Conservation (phyloP, 1,140 invertebrate genomes). For the Trypoxylus dichotomus region DNA sequence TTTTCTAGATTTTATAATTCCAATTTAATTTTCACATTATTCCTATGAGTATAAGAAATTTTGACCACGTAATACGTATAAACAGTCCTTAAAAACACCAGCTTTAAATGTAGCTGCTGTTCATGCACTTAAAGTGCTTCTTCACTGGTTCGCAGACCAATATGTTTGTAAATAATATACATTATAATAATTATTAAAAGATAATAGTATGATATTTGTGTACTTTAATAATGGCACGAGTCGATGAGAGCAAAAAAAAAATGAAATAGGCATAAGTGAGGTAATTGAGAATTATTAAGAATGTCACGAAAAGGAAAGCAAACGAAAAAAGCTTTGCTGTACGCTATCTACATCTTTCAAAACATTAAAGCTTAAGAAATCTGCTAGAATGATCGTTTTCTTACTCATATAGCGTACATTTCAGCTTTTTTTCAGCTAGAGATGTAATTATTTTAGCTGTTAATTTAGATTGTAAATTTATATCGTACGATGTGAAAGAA, state of each 20-base stretch:
- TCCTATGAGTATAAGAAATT: not conserved
- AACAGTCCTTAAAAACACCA: slow-evolving; percentile 31
- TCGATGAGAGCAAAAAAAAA: no score
- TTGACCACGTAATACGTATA: slow-evolving; percentile 31
- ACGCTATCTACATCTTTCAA: not conserved
- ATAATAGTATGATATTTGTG: slow-evolving; percentile 7
- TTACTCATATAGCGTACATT: not conserved
- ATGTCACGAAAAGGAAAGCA: not conserved
- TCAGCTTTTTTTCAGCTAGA: not conserved
- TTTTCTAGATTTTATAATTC: not conserved
- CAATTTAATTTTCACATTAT: not conserved
- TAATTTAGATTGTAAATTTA: not conserved
- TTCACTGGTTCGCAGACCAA: slow-evolving; percentile 31
- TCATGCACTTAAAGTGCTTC: slow-evolving; percentile 28
- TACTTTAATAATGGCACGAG: not conserved
- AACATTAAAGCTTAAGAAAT: not conserved
- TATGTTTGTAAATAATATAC: slow-evolving; percentile 26
- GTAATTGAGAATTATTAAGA: not conserved
- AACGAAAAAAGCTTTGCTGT: not conserved
- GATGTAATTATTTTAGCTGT: not conserved
- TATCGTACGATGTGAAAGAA: not conserved
- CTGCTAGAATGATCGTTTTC: not conserved
- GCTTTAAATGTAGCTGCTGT: slow-evolving; percentile 31
- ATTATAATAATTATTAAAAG: slow-evolving; percentile 5
- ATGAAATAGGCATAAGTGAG: no score